Conservation (phyloP, 2,797 vertebrate species). For the Chelmon rostratus region DNA sequence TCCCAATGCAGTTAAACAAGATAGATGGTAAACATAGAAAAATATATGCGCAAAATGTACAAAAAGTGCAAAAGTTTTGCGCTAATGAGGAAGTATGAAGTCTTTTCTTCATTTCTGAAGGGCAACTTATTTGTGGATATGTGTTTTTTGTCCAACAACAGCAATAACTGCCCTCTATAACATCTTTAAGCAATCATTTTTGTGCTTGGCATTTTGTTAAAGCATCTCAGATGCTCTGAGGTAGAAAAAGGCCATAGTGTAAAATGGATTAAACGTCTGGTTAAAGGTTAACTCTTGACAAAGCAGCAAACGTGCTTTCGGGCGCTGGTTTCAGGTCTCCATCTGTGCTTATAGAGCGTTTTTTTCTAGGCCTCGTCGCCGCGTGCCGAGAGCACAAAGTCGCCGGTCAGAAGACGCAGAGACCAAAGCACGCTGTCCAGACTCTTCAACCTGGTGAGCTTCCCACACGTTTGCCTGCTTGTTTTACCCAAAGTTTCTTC, state of each 20-base stretch:
- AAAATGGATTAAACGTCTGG: constrained; percentile 27
- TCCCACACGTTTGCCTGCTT: background rate
- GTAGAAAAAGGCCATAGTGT: background rate
- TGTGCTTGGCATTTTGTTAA: constrained; percentile 6
- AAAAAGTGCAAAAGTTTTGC: background rate
- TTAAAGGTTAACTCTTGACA: constrained; percentile 27
- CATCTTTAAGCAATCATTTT: background rate
- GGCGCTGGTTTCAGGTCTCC: constrained; percentile 35
- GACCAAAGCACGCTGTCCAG: constrained; percentile 88
- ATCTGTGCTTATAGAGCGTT: constrained; percentile 61
- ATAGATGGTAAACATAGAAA: background rate
- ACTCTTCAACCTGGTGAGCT: constrained; percentile 89
- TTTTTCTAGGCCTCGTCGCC: constrained; percentile 80
- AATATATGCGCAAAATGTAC: background rate
- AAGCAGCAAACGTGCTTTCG: constrained; percentile 2
- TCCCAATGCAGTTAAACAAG: background rate
- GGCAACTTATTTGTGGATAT: background rate
- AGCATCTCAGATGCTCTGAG: constrained; percentile 7
- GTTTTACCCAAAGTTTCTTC: background rate
- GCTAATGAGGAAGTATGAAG: background rate
- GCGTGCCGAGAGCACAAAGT: constrained; percentile 83
- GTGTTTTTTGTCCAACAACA: constrained; percentile 21
- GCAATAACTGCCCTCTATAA: constrained; percentile 7
- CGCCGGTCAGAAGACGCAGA: constrained; percentile 84
- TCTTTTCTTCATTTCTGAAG: background rate